These are phyloP conservation scores for Digitonthophagus gazella DNA, from an alignment of 2,888 invertebrate species.

Conservation along the genomic window DNA sequence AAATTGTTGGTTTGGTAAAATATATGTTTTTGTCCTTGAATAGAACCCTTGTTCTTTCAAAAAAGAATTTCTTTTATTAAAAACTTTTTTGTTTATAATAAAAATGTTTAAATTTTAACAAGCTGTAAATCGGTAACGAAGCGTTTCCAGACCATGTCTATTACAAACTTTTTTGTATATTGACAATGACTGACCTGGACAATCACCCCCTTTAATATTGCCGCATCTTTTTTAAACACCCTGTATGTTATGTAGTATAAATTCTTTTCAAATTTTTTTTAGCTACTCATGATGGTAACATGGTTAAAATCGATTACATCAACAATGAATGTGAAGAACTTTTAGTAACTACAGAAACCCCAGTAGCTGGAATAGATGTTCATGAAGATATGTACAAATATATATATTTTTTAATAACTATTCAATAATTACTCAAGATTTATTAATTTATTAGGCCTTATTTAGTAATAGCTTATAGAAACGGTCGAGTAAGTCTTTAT, in stretches of 20 bases:
- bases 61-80: too few relatives aligned
- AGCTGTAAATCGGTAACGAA: too few relatives aligned
- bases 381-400: slow-evolving; percentile 56
- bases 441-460: slow-evolving; percentile 48
- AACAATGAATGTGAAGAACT: slow-evolving; percentile 52
- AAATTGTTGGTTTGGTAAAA: too few relatives aligned
- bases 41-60: too few relatives aligned
- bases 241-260: slow-evolving; percentile 25
- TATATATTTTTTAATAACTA: not conserved
- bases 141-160: too few relatives aligned
- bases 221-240: too few relatives aligned
- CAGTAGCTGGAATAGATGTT: slow-evolving; percentile 51
- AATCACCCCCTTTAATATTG: too few relatives aligned
- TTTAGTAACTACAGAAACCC: slow-evolving; percentile 49
- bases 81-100: too few relatives aligned
- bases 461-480: slow-evolving; percentile 53
- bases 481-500: slow-evolving; percentile 53
- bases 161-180: too few relatives aligned
- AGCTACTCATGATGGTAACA: slow-evolving; percentile 54
- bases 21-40: too few relatives aligned
- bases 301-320: slow-evolving; percentile 55
- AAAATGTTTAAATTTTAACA: too few relatives aligned
- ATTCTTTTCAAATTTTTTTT: slow-evolving; percentile 22
- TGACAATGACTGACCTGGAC: slow-evolving; percentile 17
- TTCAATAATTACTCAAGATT: slow-evolving; percentile 1